Evolutionary conservation across 1,140 invertebrate genomes (phyloP).

Genomic region (Tetranychus cinnabarinus): DNA sequence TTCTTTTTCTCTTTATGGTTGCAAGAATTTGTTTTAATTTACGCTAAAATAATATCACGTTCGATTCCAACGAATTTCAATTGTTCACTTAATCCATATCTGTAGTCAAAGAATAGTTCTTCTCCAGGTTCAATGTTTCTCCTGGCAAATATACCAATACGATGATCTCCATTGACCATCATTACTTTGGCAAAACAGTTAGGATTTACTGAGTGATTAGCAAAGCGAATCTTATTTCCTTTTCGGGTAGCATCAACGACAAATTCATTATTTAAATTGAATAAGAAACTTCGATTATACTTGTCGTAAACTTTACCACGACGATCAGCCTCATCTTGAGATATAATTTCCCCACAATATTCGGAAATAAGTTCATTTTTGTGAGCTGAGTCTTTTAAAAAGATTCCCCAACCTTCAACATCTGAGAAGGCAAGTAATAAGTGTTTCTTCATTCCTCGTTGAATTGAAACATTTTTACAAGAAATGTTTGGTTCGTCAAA

Average conservation of each 20-base stretch:
- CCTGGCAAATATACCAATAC: constrained; percentile 98
- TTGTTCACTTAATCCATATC: constrained; percentile 92
- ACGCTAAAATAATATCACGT: constrained; percentile 20
- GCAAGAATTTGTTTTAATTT: too few relatives aligned
- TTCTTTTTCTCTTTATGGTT: too few relatives aligned
- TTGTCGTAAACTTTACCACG: constrained; percentile 98
- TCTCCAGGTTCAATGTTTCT: constrained; percentile 84
- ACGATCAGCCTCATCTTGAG: constrained; percentile 93
- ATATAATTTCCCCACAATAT: constrained; percentile 95
- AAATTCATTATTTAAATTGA: constrained; percentile 95
- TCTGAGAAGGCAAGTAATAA: constrained; percentile 86
- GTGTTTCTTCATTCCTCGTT: constrained; percentile 59
- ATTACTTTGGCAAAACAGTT: constrained; percentile 99
- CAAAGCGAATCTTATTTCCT: constrained; percentile 97
- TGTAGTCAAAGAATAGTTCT: constrained; percentile 50
- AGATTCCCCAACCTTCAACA: constrained; percentile 98
- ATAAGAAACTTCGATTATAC: constrained; percentile 97
- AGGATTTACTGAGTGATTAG: constrained; percentile 97
- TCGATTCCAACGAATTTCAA: constrained; percentile 94
- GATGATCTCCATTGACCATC: constrained; percentile 98
- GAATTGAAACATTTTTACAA: constrained; percentile 89
- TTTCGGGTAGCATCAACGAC: constrained; percentile 96
- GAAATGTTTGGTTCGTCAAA: constrained; percentile 59
- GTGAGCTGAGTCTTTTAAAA: constrained; percentile 65
- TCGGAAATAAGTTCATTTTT: constrained; percentile 99